Conservation (phyloP, 2,888 invertebrate species). For the Metopia argyrocephala region DNA sequence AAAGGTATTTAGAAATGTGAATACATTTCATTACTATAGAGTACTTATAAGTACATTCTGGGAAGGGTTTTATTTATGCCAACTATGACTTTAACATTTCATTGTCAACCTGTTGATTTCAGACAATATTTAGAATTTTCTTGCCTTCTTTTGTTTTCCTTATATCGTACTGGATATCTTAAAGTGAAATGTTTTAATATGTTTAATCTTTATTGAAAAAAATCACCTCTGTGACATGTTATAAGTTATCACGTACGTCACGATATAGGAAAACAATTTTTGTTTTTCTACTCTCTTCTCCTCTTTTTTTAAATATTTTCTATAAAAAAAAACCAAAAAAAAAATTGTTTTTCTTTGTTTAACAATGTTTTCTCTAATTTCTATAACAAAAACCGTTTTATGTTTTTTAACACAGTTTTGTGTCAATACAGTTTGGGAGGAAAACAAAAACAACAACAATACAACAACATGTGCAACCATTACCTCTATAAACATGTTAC, state of each 20-base stretch:
- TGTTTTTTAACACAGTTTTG: conserved; percentile 7
- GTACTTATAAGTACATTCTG: too few relatives aligned
- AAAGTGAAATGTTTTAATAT: conserved; percentile 54
- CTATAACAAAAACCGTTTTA: conserved; percentile 31
- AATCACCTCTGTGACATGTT: conserved; percentile 76
- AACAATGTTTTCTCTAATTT: conserved; percentile 62
- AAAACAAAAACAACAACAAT: too few relatives aligned
- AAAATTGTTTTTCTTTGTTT: conserved; percentile 51
- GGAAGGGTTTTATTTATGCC: background rate
- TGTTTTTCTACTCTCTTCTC: conserved; percentile 1
- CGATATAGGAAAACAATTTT: conserved; percentile 67
- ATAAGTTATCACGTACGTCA: conserved; percentile 75
- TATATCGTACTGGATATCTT: background rate
- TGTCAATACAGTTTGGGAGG: background rate
- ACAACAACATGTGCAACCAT: too few relatives aligned
- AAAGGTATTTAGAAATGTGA: too few relatives aligned
- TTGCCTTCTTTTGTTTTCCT: background rate
- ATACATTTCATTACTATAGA: too few relatives aligned
- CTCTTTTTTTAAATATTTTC: conserved; percentile 3
- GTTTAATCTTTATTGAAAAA: conserved; percentile 69
- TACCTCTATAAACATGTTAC: conserved; percentile 58
- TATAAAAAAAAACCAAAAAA: too few relatives aligned
- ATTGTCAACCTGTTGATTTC: conserved; percentile 22
- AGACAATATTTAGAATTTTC: background rate
- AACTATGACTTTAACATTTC: background rate